phyloP scores from a whole-genome alignment of 2,113 vertebrate species.

The Marmota monax region DNA sequence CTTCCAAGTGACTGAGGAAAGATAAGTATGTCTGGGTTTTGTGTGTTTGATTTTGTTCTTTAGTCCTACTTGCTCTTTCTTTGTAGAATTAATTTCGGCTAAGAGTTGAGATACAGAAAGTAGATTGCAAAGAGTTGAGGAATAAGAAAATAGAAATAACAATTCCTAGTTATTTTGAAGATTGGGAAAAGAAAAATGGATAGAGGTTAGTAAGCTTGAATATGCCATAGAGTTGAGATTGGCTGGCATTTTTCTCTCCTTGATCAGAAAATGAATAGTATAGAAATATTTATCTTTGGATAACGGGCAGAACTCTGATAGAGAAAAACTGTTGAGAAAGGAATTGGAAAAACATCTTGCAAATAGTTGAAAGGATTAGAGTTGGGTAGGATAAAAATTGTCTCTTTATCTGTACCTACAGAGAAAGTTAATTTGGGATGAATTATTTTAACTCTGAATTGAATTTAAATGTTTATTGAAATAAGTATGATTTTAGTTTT shows the following conservation, averaged over 20 bases:
- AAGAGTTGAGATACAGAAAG: background rate
- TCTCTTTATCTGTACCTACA: background rate
- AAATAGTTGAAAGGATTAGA: background rate
- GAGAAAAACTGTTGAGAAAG: background rate
- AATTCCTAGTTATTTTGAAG: background rate
- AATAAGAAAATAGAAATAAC: background rate
- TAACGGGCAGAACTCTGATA: background rate
- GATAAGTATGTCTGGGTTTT: background rate
- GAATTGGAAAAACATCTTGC: background rate
- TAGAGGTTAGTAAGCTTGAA: background rate
- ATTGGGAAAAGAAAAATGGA: background rate
- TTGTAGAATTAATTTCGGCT: background rate
- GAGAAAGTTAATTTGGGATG: background rate
- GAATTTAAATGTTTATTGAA: slow-evolving; percentile 21
- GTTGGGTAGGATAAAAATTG: background rate
- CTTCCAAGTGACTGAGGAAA: background rate
- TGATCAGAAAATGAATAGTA: background rate
- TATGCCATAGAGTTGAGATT: background rate
- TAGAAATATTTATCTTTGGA: background rate
- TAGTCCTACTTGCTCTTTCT: background rate
- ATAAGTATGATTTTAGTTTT: background rate
- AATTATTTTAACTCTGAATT: slow-evolving; percentile 23
- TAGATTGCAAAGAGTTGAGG: background rate
- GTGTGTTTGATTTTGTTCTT: background rate
- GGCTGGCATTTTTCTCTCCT: accelerated